Percentiles rank a stretch among this genome's conserved stretches.
Evolutionary conservation across 35 echinoderm and acorn worm genomes (phyloP).

Genomic region (Lytechinus pictus): DNA sequence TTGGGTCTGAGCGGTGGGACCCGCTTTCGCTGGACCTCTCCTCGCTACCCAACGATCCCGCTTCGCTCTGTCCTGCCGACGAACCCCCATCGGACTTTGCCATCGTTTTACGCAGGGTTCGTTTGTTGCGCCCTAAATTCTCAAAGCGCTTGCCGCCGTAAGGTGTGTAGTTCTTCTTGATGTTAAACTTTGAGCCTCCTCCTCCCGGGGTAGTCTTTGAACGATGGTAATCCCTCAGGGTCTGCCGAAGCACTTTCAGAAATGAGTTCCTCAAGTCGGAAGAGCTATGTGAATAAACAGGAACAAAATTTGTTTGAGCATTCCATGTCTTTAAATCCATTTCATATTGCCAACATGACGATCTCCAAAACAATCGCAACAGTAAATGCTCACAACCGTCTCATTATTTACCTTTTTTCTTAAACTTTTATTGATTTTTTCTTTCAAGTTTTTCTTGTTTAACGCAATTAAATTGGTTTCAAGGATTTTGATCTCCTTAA

Average conservation of each 20-base stretch:
- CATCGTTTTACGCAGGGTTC: constrained; percentile 70
- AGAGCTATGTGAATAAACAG: constrained; percentile 61
- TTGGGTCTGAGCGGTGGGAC: constrained; percentile 58
- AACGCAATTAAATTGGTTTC: no score
- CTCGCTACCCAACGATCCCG: constrained; percentile 76
- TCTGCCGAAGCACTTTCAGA: constrained; percentile 76
- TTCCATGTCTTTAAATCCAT: neutral
- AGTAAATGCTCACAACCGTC: neutral
- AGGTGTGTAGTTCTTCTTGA: constrained; percentile 62
- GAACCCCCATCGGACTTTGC: constrained; percentile 36
- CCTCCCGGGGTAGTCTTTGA: constrained; percentile 62
- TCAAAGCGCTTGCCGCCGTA: constrained; percentile 87
- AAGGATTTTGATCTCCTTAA: no score
- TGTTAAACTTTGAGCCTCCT: constrained; percentile 48
- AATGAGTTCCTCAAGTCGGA: constrained; percentile 71
- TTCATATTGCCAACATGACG: neutral
- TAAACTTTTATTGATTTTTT: no score
- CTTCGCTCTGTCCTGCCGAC: constrained; percentile 67
- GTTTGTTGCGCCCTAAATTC: constrained; percentile 56
- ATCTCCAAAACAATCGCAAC: neutral
- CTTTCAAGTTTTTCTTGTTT: no score
- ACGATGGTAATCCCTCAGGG: constrained; percentile 71
- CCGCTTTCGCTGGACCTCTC: constrained; percentile 85
- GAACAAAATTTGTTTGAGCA: constrained; percentile 26
- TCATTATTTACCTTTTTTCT: neutral